Percentiles rank a stretch among this genome's conserved stretches.
These are phyloP conservation scores for Neodiprion fabricii DNA, from an alignment of 1,140 invertebrate species.

Conservation along the genomic window DNA sequence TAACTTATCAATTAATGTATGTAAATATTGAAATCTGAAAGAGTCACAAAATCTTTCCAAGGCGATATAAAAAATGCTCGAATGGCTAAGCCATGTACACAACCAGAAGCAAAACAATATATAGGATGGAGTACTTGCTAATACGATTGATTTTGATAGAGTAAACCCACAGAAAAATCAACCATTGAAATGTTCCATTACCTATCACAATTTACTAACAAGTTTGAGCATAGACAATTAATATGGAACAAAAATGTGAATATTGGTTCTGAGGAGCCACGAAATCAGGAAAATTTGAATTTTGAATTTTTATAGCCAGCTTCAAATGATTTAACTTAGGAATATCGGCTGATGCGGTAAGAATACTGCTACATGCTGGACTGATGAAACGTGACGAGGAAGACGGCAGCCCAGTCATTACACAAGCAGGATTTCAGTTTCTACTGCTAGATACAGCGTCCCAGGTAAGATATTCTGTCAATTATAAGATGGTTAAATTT, in stretches of 20 bases:
- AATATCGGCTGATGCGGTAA: constrained; percentile 91
- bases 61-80: no score
- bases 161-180: no score
- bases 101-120: no score
- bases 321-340: constrained; percentile 46
- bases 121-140: no score
- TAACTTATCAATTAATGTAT: no score
- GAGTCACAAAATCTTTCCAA: no score
- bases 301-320: constrained; percentile 6
- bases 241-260: no score
- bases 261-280: no score
- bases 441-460: constrained; percentile 89
- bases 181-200: neutral
- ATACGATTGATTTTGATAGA: no score
- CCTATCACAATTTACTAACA: constrained; percentile 6
- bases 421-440: constrained; percentile 94
- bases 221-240: no score
- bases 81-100: no score
- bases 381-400: constrained; percentile 89
- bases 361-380: constrained; percentile 89
- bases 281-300: constrained; percentile 11
- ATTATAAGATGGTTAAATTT: neutral
- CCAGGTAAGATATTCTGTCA: constrained; percentile 64
- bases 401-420: constrained; percentile 86
- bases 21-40: no score